phyloP scores from a whole-genome alignment of 2,888 invertebrate genomes.

The Acrocera orbiculus region DNA sequence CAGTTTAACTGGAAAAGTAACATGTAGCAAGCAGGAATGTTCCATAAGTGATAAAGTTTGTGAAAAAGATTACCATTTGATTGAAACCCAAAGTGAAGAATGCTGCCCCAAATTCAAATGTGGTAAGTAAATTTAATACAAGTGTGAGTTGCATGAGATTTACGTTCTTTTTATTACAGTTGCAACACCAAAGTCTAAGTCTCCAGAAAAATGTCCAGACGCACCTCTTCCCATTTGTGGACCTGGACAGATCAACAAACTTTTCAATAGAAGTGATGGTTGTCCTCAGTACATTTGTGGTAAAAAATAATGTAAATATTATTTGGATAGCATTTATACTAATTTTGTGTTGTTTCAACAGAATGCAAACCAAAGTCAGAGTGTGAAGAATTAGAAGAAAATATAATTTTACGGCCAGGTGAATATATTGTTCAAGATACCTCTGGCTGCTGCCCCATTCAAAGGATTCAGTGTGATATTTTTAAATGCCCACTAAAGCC shows the following conservation, averaged over 20 bases:
- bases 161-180: no score
- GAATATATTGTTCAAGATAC: slow-evolving; percentile 39
- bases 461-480: slow-evolving; percentile 40
- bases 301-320: slow-evolving; percentile 23
- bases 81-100: slow-evolving; percentile 37
- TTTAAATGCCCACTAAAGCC: slow-evolving; percentile 44
- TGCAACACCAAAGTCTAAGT: slow-evolving; percentile 33
- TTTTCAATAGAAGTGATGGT: slow-evolving; percentile 42
- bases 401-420: slow-evolving; percentile 37
- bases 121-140: slow-evolving; percentile 32
- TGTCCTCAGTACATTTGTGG: slow-evolving; percentile 60
- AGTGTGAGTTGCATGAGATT: slow-evolving; percentile 9
- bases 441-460: slow-evolving; percentile 54
- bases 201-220: slow-evolving; percentile 39
- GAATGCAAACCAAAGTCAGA: slow-evolving; percentile 57
- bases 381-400: slow-evolving; percentile 37
- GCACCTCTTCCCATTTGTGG: slow-evolving; percentile 52
- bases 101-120: slow-evolving; percentile 59
- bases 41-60: slow-evolving; percentile 39
- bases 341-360: slow-evolving; percentile 18
- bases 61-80: slow-evolving; percentile 37
- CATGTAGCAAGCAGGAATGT: slow-evolving; percentile 45
- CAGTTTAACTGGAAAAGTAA: slow-evolving; percentile 35
- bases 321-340: slow-evolving; percentile 1
- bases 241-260: slow-evolving; percentile 50